Evolutionary conservation across 1,140 invertebrate species (phyloP), one percentile per base, ranked within the genome.

Genomic region (Dysdera silvatica): DNA sequence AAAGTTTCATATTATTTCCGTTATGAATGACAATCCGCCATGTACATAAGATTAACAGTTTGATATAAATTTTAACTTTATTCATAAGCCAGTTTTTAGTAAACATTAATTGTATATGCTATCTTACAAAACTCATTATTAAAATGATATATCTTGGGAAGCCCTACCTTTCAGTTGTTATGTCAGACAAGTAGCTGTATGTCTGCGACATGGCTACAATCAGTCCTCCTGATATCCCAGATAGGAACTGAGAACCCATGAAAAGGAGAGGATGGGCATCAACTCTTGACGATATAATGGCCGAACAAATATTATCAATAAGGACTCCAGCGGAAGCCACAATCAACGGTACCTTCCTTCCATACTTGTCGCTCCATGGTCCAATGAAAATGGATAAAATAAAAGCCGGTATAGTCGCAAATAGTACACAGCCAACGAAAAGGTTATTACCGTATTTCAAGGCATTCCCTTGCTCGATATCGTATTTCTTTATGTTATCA

Each of bases 241-340:
- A 43, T n/a, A 54, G 24, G 1, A 45, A 18, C 12, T 16, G 6
- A 35, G 43, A 51, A n/a, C 24, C 7, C 10, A 64, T 16, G 26
- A 29, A 51, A 40, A 53, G 58, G 40, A 41, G 52, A 0, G 55
- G 53, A 0, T 53, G 47, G 14, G 61, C 61, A 32, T 32, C 32
- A 24, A 37, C 35, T 31, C 52, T 41, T 0, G 33, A 18, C 4
- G 58, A 43, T 10, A 61, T 61, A 12, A 53, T 23, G 2, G 48
- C 49, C 23, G 14, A 7, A 0, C 32, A n/a, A 0, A 59, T 18
- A 26, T 32, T 40, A 20, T 85, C 85, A 16, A 89, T 70, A 65
- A 91, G 83, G 70, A 89, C 86, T 0, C 89, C 89, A 43, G 88
- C 74, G 55, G 90, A 85, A 0, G 89, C 87, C 23, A 91, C 72